Percentiles rank a stretch among this genome's conserved stretches.
Conservation (phyloP, 2,888 invertebrate genomes). For the Pheosia gnoma region DNA sequence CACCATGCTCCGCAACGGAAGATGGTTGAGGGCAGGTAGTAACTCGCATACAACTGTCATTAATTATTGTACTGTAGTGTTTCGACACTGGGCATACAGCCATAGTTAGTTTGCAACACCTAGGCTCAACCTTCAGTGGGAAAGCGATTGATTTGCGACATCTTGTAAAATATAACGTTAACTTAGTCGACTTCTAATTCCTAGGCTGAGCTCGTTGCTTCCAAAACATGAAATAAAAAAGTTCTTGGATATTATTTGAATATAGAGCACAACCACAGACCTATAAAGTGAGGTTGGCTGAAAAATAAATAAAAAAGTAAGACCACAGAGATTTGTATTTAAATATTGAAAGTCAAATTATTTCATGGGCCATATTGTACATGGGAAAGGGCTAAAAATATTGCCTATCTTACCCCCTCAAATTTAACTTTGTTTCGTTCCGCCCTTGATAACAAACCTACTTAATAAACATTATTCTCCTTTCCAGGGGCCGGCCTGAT, state of each 20-base stretch:
- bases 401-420: too few species aligned
- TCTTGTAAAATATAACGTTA: not conserved
- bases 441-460: too few species aligned
- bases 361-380: too few species aligned
- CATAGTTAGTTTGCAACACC: slow-evolving; percentile 31
- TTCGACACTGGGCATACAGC: slow-evolving; percentile 19
- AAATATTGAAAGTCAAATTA: too few species aligned
- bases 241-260: not conserved
- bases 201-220: too few species aligned
- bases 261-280: too few species aligned
- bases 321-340: too few species aligned
- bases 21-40: slow-evolving; percentile 16
- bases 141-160: slow-evolving; percentile 17
- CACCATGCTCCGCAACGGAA: not conserved
- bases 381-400: too few species aligned
- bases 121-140: slow-evolving; percentile 30
- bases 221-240: slow-evolving; percentile 9
- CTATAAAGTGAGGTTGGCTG: too few species aligned
- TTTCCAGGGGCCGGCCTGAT: slow-evolving; percentile 67
- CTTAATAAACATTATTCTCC: not conserved
- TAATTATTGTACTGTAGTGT: slow-evolving; percentile 18
- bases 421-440: too few species aligned
- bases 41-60: slow-evolving; percentile 25
- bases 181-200: too few species aligned
- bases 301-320: too few species aligned